Base-by-base conservation (phyloP, 2,113 vertebrate species). In the Phalacrocorax brasilianus region DNA sequence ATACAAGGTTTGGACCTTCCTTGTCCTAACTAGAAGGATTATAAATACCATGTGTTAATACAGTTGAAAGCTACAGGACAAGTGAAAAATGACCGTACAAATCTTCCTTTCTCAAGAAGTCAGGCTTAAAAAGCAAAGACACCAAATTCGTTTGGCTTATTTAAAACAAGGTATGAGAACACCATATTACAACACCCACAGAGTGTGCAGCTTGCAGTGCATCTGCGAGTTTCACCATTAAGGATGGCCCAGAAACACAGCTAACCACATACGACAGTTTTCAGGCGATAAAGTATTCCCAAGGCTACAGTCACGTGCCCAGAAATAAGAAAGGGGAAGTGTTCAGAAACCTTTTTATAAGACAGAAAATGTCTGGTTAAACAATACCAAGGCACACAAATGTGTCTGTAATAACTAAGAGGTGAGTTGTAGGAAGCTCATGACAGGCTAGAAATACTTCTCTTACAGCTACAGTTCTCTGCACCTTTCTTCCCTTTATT, bases 291-390 rank as follows among this genome's bases (percentile, higher is more conserved):
- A 86, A 76, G 24, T 80, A 91, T 96, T 93, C 92, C 85, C 27
- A 50, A 68, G 33, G 24, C 89, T 91, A 70, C 56, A 77, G 88
- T 84, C 93, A 92, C 73, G 42, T 32, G 76, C 18, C 33, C 68
- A 92, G 45, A 96, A 91, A 76, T 66, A 84, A 87, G 65, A 93
- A 97, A 84, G 70, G 40, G 66, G 77, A 96, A 95, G 91, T 78
- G 49, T 63, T 21, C 78, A 32, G 56, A 94, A 82, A 84, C 24
- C 33, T 76, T 76, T 75, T 35, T 19, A 58, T 63, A 59, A 73
- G 91, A 18, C 56, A 86, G 45, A 94, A 88, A 83, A 80, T 0
- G 0, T 42, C 70, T 78, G 28, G 35, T 73, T 73, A 92, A 95
- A 89, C 82, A 87, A 52, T 33, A 62, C 26, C 16, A 55, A 88